phyloP scores from a whole-genome alignment of 2,888 invertebrate species.

The Petrophora chlorosata region DNA sequence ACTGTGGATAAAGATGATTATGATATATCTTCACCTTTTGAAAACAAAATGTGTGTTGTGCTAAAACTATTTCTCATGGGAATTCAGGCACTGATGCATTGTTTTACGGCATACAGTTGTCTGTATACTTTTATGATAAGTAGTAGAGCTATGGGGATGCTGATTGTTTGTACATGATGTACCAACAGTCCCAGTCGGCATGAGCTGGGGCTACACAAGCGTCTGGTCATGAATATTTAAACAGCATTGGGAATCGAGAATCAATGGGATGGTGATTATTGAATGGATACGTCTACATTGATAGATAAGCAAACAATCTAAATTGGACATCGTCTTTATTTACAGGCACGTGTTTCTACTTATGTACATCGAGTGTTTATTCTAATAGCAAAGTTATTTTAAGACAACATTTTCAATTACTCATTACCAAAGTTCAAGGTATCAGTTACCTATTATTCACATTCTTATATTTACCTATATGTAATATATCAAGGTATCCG shows the following conservation, averaged over 20 bases:
- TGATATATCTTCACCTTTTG: slow-evolving; percentile 35
- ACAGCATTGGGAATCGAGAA: slow-evolving; percentile 21
- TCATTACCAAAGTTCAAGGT: background rate
- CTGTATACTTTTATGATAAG: background rate
- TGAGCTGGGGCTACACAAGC: slow-evolving; percentile 14
- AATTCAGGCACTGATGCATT: background rate
- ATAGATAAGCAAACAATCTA: slow-evolving; percentile 14
- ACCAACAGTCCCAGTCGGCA: slow-evolving; percentile 5
- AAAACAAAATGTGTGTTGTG: slow-evolving; percentile 24
- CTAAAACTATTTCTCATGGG: background rate
- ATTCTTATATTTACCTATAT: no score
- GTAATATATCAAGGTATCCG: no score
- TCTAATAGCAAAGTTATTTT: background rate
- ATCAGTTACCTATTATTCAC: no score
- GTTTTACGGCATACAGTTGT: background rate
- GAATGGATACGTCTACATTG: background rate
- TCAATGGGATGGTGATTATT: slow-evolving; percentile 23
- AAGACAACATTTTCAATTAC: background rate
- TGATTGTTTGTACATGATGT: slow-evolving; percentile 20
- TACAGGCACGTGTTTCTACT: slow-evolving; percentile 21
- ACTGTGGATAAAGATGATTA: slow-evolving; percentile 29
- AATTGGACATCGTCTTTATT: slow-evolving; percentile 27
- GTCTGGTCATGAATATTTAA: slow-evolving; percentile 30
- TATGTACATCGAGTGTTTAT: slow-evolving; percentile 7
- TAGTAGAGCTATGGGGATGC: slow-evolving; percentile 1